phyloP scores from a whole-genome alignment of 2,888 invertebrate genomes.

The Drosophila heteroneura region DNA sequence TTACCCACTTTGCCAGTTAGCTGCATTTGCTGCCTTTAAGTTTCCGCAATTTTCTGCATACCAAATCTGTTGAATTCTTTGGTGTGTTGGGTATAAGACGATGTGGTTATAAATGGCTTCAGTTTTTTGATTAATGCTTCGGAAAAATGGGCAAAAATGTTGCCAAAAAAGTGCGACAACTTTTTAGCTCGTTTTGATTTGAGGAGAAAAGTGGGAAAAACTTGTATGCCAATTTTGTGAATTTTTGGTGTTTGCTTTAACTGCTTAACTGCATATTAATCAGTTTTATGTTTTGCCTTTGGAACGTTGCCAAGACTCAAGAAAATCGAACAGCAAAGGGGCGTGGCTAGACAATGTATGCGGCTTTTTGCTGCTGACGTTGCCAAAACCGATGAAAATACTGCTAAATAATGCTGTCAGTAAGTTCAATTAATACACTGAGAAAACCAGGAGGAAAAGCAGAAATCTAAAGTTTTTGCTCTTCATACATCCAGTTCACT shows the following conservation, averaged over 20 bases:
- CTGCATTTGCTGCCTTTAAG: constrained; percentile 28
- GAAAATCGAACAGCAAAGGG: constrained; percentile 56
- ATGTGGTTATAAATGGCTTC: constrained; percentile 43
- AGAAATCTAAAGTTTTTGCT: background rate
- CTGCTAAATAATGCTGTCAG: background rate
- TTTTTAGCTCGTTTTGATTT: constrained; percentile 56
- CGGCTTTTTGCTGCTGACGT: constrained; percentile 36
- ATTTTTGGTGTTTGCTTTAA: constrained; percentile 52
- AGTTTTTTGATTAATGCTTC: constrained; percentile 65
- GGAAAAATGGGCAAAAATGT: constrained; percentile 55
- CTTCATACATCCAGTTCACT: background rate
- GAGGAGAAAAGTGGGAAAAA: background rate
- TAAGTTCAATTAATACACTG: background rate
- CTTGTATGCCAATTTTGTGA: constrained; percentile 32
- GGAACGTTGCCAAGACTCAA: constrained; percentile 51
- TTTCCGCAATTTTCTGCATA: constrained; percentile 18
- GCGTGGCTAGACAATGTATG: constrained; percentile 52
- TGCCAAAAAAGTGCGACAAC: constrained; percentile 49
- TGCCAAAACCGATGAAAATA: constrained; percentile 14
- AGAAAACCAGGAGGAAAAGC: background rate
- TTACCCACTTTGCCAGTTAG: constrained; percentile 20
- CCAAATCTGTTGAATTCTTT: constrained; percentile 16
- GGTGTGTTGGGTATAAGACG: background rate
- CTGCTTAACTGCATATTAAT: constrained; percentile 79
- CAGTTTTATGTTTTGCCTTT: constrained; percentile 43